Base-by-base conservation (phyloP, 53 echinoderm and acorn worm species). In the Echinarachnius parma region DNA sequence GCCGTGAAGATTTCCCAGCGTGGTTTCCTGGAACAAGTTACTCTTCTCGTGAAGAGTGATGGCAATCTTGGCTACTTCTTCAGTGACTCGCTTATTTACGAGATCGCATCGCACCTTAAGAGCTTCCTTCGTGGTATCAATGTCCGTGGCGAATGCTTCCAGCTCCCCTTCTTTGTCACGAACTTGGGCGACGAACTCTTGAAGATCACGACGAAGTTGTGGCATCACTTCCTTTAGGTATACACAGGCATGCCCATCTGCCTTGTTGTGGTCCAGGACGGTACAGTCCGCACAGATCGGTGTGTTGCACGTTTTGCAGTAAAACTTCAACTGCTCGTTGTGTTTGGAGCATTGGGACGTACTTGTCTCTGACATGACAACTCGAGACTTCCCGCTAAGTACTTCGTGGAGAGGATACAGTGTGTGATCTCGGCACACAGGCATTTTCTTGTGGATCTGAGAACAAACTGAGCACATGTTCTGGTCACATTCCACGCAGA, bases 181-280 rank as follows among this genome's bases (percentile, higher is more conserved):
- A 42, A 39, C 15, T 15, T 24, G 10, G 2, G 10, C 14, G 23
- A 21, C 39, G 0, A 62, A 23, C 14, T 62, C 44, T 5, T 15
- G 25, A 7, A 62, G 22, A 44, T 62, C 62, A 16, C 39, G 35
- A 21, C 62, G 62, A 21, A 22, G 19, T 42, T 62, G 21, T 62
- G 62, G 62, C 39, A 62, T n/a, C 5, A 62, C 39, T 24, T 62
- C 62, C 36, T 42, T 62, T 23, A 62, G 36, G 26, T 62, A 62
- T 39, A 62, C 4, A 36, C 35, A 62, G 8, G 34, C 44, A 25
- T 62, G 62, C 23, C 62, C 62, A 62, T 62, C 62, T 21, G 36
- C 62, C 15, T 62, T 62, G 25, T 25, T 34, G 34, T 62, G 62
- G 39, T 62, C 62, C 15, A 62, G 62, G 21, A 62, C 39, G 15